Conservation (phyloP, 2,113 vertebrate species). For the Saccopteryx leptura region DNA sequence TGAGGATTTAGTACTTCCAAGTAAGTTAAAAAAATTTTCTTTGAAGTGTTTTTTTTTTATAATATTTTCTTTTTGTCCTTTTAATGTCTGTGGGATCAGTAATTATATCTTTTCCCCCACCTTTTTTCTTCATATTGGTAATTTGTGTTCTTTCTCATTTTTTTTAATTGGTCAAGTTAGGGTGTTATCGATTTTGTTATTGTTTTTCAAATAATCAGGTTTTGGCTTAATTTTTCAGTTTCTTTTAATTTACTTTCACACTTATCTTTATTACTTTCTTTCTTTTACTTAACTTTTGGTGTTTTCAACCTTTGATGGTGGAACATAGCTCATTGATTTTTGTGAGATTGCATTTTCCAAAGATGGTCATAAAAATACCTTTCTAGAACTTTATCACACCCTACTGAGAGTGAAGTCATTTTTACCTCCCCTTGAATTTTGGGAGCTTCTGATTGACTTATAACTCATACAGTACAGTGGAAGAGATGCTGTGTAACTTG, state of each 20-base stretch:
- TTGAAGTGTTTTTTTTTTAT: neutral
- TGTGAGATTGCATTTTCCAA: slow-evolving; percentile 23
- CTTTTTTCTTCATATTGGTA: neutral
- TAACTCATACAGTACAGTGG: neutral
- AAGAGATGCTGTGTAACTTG: neutral
- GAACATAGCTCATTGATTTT: neutral
- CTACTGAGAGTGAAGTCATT: neutral
- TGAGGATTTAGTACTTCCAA: neutral
- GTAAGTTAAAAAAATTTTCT: slow-evolving; percentile 15
- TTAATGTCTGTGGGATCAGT: neutral
- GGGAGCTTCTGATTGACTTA: neutral
- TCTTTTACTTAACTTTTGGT: neutral
- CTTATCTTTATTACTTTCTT: slow-evolving; percentile 4
- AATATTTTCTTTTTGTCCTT: neutral
- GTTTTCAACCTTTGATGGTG: neutral
- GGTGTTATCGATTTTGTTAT: neutral
- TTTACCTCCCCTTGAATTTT: neutral
- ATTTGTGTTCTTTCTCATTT: neutral
- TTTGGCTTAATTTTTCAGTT: neutral
- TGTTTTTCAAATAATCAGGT: neutral
- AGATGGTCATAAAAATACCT: neutral
- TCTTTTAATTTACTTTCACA: slow-evolving; percentile 26
- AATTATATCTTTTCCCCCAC: neutral
- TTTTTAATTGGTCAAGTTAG: neutral
- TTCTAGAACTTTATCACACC: neutral